Conservation (phyloP, 2,797 vertebrate species). For the Antennarius maculatus region DNA sequence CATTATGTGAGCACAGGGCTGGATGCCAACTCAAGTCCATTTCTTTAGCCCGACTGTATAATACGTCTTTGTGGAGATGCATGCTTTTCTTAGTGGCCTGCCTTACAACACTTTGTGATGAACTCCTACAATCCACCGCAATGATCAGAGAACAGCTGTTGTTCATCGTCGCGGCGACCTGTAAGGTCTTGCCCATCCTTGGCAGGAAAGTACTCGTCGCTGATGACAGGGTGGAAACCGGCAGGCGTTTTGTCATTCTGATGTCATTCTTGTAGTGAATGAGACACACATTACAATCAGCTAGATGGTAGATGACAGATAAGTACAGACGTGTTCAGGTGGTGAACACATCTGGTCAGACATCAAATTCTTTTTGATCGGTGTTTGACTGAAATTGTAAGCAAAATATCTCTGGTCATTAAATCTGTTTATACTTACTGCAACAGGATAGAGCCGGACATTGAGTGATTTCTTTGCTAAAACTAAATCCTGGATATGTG, state of each 20-base stretch:
- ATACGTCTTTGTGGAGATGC: not conserved
- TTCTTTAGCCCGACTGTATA: not conserved
- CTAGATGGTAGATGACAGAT: constrained; percentile 26
- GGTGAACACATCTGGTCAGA: not conserved
- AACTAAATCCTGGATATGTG: no score
- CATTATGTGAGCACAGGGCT: not conserved
- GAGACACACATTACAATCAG: constrained; percentile 30
- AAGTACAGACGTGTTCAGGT: constrained; percentile 5
- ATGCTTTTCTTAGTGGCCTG: not conserved
- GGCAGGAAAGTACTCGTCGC: constrained; percentile 30
- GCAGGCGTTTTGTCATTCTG: constrained; percentile 42
- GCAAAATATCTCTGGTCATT: not conserved
- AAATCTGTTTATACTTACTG: not conserved
- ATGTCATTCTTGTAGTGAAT: constrained; percentile 52
- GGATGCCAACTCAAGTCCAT: not conserved
- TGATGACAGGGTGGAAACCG: constrained; percentile 53
- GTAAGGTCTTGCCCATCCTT: constrained; percentile 46
- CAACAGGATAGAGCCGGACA: not conserved
- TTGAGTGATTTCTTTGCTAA: no score
- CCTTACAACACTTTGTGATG: not conserved
- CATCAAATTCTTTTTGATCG: not conserved
- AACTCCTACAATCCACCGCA: constrained; percentile 13
- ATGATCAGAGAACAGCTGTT: constrained; percentile 18
- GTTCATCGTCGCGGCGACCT: constrained; percentile 32
- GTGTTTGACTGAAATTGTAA: not conserved